Conservation (phyloP, 2,888 invertebrate species). For the Teleiodes luculella region DNA sequence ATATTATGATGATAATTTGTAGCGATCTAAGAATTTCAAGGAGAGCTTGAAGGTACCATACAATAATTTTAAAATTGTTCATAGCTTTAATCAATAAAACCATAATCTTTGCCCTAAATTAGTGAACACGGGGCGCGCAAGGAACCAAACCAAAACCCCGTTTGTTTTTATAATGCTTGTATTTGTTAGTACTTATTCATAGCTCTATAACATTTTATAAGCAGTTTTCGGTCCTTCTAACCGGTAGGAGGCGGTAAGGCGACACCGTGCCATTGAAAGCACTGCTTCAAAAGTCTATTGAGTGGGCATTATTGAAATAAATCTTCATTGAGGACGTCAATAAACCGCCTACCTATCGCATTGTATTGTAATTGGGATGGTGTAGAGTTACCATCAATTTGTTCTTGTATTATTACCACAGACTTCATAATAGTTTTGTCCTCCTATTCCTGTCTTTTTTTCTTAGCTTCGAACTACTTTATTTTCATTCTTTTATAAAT, state of each 20-base stretch:
- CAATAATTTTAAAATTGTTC: too few species aligned
- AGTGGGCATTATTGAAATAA: conserved; percentile 51
- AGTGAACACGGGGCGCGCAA: too few species aligned
- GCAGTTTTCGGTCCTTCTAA: not conserved
- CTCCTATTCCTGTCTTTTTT: not conserved
- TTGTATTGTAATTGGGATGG: conserved; percentile 74
- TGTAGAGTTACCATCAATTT: conserved; percentile 46
- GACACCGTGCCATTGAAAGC: conserved; percentile 49
- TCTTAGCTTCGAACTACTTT: too few species aligned
- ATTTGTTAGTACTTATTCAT: too few species aligned
- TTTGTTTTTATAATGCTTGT: too few species aligned
- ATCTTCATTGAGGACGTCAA: conserved; percentile 63
- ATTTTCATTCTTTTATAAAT: too few species aligned
- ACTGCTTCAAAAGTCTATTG: conserved; percentile 40
- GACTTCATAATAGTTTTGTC: not conserved
- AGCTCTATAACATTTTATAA: not conserved
- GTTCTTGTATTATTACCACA: not conserved
- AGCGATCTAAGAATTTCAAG: too few species aligned
- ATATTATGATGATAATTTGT: too few species aligned
- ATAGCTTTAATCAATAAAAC: too few species aligned
- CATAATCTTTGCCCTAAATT: too few species aligned
- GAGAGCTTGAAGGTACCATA: too few species aligned
- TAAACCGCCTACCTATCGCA: conserved; percentile 76
- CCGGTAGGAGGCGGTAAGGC: conserved; percentile 40
- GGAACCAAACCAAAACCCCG: too few species aligned